phyloP scores from a whole-genome alignment of 35 echinoderm and acorn worm species.

The Ophiothrix spiculata region DNA sequence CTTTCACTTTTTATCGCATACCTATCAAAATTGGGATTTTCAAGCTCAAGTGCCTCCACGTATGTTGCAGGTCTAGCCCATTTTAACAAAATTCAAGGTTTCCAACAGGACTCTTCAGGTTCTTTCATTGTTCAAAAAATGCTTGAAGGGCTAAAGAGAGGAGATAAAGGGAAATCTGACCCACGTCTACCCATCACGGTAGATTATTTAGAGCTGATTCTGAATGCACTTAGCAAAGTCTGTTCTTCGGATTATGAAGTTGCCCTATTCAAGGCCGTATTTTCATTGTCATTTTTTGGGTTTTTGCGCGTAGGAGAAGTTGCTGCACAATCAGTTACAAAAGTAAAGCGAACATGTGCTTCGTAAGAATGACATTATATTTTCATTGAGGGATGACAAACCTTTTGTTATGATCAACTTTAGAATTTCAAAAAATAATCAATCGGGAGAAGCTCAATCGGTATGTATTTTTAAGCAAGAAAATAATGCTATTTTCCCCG shows the following conservation, averaged over 20 bases:
- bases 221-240: background rate
- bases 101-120: background rate
- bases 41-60: background rate
- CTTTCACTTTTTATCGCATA: background rate
- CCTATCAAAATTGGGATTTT: background rate
- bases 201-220: background rate
- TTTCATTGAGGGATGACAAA: background rate
- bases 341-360: background rate
- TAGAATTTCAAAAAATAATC: constrained; percentile 5
- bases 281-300: background rate
- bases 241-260: background rate
- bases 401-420: background rate
- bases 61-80: constrained; percentile 27
- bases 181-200: background rate
- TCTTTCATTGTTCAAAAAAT: constrained; percentile 8
- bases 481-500: too few relatives aligned
- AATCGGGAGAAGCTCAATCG: background rate
- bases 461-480: background rate
- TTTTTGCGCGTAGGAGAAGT: constrained; percentile 15
- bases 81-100: constrained; percentile 7
- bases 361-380: background rate
- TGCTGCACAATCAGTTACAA: background rate
- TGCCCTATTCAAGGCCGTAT: background rate
- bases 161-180: background rate
- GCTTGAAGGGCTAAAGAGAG: background rate